Conservation (phyloP, 2,888 invertebrate genomes). For the Dryobotodes eremita region DNA sequence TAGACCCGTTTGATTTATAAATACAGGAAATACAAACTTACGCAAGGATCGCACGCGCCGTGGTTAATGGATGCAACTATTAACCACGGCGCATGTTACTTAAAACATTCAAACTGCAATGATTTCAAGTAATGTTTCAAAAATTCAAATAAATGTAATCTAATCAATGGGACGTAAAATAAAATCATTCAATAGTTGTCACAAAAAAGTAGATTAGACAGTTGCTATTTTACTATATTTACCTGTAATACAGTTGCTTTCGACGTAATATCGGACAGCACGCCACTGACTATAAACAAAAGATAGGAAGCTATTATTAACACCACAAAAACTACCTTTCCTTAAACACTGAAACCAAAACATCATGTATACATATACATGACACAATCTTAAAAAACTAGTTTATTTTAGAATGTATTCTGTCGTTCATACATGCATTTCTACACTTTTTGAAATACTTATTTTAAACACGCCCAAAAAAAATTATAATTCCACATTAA, state of each 20-base stretch:
- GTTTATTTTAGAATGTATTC: no score
- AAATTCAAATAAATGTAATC: not conserved
- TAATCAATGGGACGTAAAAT: not conserved
- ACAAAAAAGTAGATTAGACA: not conserved
- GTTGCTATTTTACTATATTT: not conserved
- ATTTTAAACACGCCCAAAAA: not conserved
- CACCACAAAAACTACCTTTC: not conserved
- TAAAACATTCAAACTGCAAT: not conserved
- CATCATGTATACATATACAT: not conserved
- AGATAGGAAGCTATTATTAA: not conserved
- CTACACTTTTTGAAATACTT: not conserved
- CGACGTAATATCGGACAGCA: not conserved
- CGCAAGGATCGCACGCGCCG: not conserved
- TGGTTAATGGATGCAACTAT: not conserved
- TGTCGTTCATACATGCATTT: not conserved
- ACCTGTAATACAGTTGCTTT: not conserved
- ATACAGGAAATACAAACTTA: not conserved
- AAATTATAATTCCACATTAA: not conserved
- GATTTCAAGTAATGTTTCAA: not conserved
- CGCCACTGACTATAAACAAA: constrained; percentile 10
- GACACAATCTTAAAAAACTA: not conserved
- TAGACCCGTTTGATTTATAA: not conserved
- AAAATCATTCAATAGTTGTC: not conserved
- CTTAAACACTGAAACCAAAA: not conserved
- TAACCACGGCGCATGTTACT: not conserved